Base-by-base conservation (phyloP, 2,888 invertebrate genomes). In the Oxycera nigricornis region DNA sequence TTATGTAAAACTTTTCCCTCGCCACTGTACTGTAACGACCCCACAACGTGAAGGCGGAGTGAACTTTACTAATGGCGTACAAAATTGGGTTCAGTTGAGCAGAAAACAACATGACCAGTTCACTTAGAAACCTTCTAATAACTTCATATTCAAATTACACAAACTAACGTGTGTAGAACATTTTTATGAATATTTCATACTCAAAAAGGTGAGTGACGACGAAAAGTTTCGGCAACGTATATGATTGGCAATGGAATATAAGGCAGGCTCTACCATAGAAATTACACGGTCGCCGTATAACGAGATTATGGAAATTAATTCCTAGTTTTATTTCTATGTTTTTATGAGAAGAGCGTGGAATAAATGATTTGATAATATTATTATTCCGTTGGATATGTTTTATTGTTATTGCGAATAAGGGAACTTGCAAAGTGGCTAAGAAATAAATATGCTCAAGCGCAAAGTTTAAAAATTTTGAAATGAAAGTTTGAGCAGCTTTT, bases 111-210 rank as follows among this genome's bases (percentile, higher is more conserved):
- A 70, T 70, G 52, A 55, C 52, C 35, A 31, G 22, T 70, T 70
- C 70, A 17, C 11, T 22, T 55, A 52, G 70, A 65, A 65, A 41
- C 65, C 22, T 31, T 30, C 52, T 70, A 24, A 70, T 52, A 55
- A 20, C 70, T 70, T 55, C 31, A 55, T 70, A 70, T 70, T 70
- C 70, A 52, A 70, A 70, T 52, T 39, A 65, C 65, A 22, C 24
- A 24, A 41, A 41, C 65, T 65, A 24, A 65, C 30, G 65, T 41
- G 17, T 65, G 65, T 65, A 65, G 7, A 65, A 24, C 65, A 65
- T 65, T 65, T 65, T 65, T 65, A 65, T 65, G 65, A 65, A 65
- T 65, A 22, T 22, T 39, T 65, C 11, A 2, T 24, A 24, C 14
- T 30, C 30, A 4, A 20, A 1, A 11, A 46, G 14, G 46, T n/a